These are phyloP conservation scores for Corynorhinus townsendii DNA, from an alignment of 2,113 vertebrate species.

Conservation along the genomic window DNA sequence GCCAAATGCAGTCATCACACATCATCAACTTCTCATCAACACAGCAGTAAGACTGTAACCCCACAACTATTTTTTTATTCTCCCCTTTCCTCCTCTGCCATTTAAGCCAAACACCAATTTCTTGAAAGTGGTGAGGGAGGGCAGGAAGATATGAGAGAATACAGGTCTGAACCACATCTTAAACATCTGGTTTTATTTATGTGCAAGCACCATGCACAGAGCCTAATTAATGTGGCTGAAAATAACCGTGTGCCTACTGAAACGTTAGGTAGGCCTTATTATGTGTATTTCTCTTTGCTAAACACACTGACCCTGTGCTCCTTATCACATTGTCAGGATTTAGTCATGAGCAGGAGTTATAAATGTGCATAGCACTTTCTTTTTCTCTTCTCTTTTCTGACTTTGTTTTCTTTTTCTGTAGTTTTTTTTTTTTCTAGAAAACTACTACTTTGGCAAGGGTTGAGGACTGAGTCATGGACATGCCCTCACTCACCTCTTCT, in stretches of 20 bases:
- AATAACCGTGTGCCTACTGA: slow-evolving; percentile 31
- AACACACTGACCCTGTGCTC: background rate
- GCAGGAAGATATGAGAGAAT: background rate
- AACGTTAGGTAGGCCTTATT: background rate
- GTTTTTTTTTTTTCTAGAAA: slow-evolving; percentile 70
- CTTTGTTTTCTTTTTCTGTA: slow-evolving; percentile 49
- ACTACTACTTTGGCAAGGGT: slow-evolving; percentile 79
- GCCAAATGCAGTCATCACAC: slow-evolving; percentile 8
- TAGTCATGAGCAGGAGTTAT: background rate
- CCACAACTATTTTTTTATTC: background rate
- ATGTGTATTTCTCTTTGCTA: background rate
- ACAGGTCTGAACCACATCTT: slow-evolving; percentile 29
- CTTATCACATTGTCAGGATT: background rate
- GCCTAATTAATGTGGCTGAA: slow-evolving; percentile 55
- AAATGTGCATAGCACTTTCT: background rate
- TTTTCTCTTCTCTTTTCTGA: background rate
- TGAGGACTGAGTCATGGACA: slow-evolving; percentile 59
- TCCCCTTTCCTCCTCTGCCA: background rate
- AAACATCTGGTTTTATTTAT: slow-evolving; percentile 71
- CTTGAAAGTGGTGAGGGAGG: background rate
- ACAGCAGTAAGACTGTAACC: background rate
- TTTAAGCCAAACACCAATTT: slow-evolving; percentile 55
- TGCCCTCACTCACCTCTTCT: slow-evolving; percentile 58
- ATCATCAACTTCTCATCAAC: slow-evolving; percentile 46
- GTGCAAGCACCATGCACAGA: slow-evolving; percentile 14